A percentile compares a stretch with the other conserved stretches of the same genome.
Evolutionary conservation across 64 coral and sea anemone genomes (phyloP).

Genomic region (Dendrophyllia cribrosa): DNA sequence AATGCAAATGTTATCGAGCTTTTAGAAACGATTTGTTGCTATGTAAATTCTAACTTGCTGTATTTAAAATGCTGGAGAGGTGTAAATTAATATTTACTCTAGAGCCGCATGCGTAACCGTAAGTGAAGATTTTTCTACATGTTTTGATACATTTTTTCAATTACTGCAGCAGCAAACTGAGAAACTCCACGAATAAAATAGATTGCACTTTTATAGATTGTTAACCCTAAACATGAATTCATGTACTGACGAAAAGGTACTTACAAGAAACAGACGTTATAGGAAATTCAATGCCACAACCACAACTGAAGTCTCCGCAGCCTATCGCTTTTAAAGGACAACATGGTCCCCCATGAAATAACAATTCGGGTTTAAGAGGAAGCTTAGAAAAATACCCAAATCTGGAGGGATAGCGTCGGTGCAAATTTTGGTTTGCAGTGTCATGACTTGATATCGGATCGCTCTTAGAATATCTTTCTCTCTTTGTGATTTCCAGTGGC

Average conservation of each 20-base stretch:
- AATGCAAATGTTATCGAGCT: neutral
- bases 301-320: slow-evolving; percentile 7
- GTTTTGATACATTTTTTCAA: too few relatives aligned
- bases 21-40: too few relatives aligned
- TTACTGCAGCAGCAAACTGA: too few relatives aligned
- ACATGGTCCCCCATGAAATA: slow-evolving; percentile 19
- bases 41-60: too few relatives aligned
- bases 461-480: neutral
- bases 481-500: neutral
- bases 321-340: neutral
- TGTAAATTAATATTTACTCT: too few relatives aligned
- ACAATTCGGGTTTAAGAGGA: neutral
- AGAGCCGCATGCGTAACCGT: too few relatives aligned
- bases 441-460: neutral
- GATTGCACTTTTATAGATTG: too few relatives aligned
- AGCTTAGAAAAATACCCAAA: neutral
- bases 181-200: too few relatives aligned
- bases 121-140: too few relatives aligned
- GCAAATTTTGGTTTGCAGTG: neutral
- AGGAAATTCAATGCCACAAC: slow-evolving; percentile 23
- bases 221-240: too few relatives aligned
- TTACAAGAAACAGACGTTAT: slow-evolving; percentile 1
- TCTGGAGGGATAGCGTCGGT: neutral
- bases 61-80: too few relatives aligned
- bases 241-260: neutral